These are phyloP conservation scores for Todiramphus chloris DNA, from an alignment of 2,113 vertebrate species.

Conservation along the genomic window DNA sequence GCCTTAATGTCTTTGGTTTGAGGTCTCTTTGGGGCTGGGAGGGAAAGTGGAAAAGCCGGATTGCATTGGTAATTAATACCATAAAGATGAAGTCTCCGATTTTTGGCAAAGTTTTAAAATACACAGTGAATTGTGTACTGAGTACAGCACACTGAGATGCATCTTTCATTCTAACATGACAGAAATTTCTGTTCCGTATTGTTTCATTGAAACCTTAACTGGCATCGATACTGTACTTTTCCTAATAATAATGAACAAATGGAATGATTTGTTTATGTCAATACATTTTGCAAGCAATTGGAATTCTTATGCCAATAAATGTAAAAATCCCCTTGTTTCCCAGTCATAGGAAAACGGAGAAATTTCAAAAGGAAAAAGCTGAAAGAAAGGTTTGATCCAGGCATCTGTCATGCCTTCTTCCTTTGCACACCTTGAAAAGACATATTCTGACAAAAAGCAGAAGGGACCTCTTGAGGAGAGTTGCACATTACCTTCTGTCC, in stretches of 20 bases:
- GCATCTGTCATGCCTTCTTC: background rate
- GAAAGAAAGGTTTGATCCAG: background rate
- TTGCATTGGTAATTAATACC: background rate
- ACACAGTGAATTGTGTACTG: background rate
- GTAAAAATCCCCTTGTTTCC: background rate
- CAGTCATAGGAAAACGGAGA: background rate
- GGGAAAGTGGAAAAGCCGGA: background rate
- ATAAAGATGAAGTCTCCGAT: background rate
- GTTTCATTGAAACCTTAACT: background rate
- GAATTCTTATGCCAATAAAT: background rate
- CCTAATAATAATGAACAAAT: background rate
- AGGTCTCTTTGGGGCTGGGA: background rate
- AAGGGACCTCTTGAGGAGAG: background rate
- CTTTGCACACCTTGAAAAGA: background rate
- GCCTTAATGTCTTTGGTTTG: background rate
- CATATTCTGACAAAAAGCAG: background rate
- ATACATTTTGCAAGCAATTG: background rate
- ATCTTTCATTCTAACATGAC: fast-evolving
- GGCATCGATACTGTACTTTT: background rate
- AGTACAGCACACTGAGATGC: background rate
- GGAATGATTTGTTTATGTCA: background rate
- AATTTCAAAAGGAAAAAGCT: background rate
- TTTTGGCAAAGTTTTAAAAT: background rate
- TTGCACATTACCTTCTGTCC: background rate
- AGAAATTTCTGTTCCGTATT: background rate